Base-by-base conservation (phyloP, 2,113 vertebrate species). In the Ornithorhynchus anatinus region DNA sequence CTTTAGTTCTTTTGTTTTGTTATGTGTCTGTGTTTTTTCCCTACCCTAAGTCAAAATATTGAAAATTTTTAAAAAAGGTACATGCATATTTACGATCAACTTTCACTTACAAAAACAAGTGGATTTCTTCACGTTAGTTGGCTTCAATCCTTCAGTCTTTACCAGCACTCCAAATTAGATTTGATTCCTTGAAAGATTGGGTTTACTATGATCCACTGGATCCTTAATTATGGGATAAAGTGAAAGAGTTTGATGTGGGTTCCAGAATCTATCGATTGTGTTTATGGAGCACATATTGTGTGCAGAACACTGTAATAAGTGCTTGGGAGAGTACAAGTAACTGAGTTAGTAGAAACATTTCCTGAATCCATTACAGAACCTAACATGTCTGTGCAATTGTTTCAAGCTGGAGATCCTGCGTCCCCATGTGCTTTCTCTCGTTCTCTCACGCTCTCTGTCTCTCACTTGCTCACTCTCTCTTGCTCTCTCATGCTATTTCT, bases 31-130 rank as follows among this genome's bases (percentile, higher is more conserved):
- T 25, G 13, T 7, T 17, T 10, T 4, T 3, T 3, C 14, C 44
- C 0, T 1, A 12, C 2, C 20, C 6, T 7, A 19, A 27, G 51
- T 38, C 11, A 5, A 2, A n/a, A 25, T 16, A n/a, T 10, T 10
- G 14, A 17, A 23, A 20, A 37, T 5, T 2, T 3, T 2, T 13
- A 31, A 17, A 9, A 23, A 11, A 40, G 61, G 9, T 29, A 16
- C 16, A 1, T 4, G 13, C 15, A 3, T 5, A 19, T 22, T 3
- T 7, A 4, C 5, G 38, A 10, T 29, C 25, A 50, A 50, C 47
- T 50, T 50, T 50, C 47, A 50, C 47, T 50, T 27, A 29, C 25
- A 50, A 50, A 50, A 50, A 16, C 25, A 5, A n/a, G 32, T 7
- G 10, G 22, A 1, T 14, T n/a, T n/a, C n/a, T 54, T 23, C 11